Conservation (phyloP, 2,797 vertebrate genomes). For the Acropternis orthonyx region DNA sequence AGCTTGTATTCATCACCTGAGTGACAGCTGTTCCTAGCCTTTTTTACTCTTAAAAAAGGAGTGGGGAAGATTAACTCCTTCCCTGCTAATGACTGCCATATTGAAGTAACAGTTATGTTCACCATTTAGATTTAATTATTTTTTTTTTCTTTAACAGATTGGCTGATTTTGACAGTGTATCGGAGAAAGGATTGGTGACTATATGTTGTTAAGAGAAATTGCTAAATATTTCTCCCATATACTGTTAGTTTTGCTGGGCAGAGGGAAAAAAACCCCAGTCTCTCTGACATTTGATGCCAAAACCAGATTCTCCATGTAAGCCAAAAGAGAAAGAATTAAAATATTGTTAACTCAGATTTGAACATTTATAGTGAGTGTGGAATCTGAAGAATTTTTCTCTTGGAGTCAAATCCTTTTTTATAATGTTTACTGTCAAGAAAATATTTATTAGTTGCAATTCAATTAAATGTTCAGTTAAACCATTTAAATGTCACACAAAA, state of each 20-base stretch:
- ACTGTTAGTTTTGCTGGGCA: background rate
- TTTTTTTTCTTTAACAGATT: background rate
- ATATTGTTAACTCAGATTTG: background rate
- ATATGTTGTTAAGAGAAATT: background rate
- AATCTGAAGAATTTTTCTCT: background rate
- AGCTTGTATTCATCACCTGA: conserved; percentile 80
- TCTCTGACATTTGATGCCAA: background rate
- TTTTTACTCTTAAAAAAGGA: conserved; percentile 60
- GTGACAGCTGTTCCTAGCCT: conserved; percentile 77
- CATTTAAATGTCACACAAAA: background rate
- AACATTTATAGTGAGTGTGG: background rate
- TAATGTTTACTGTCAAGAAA: background rate
- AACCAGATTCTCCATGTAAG: background rate
- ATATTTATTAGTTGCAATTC: background rate
- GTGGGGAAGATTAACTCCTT: conserved; percentile 69
- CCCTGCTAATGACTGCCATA: conserved; percentile 45
- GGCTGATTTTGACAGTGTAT: conserved; percentile 13
- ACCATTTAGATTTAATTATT: background rate
- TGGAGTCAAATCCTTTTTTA: background rate
- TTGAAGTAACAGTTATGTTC: background rate
- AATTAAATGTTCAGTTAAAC: background rate
- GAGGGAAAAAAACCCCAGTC: background rate
- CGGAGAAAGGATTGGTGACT: background rate
- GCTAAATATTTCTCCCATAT: background rate
- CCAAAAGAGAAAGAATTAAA: background rate